Base-by-base conservation (phyloP, 2,113 vertebrate genomes). In the Cettia cetti region DNA sequence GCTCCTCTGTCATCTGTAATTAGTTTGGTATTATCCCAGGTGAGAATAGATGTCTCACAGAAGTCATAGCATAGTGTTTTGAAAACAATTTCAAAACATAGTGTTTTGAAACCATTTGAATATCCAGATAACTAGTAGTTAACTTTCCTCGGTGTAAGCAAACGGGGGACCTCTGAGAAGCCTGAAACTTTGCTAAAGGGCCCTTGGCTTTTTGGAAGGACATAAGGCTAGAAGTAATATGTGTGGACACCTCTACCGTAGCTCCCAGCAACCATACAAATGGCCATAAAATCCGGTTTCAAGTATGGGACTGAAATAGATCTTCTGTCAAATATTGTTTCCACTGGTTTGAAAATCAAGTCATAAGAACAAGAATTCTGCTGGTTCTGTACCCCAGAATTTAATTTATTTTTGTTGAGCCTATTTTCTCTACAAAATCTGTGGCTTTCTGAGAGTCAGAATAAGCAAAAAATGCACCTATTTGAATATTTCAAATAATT, bases 371-470 rank as follows among this genome's bases (percentile, higher is more conserved):
- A 42, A 15, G 1, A 5, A 39, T 70, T 84, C 30, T 89, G 2
- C 16, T 68, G 7, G 10, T 50, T 63, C 47, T 71, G 6, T 19
- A 9, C 17, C 6, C 3, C 22, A 47, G 4, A 9, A 66, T 60
- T 78, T 66, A 2, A 1, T 0, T 3, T 15, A 2, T 20, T n/a
- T 47, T 74, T 77, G 2, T 18, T 69, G 10, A 49, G 5, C 7
- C 1, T 49, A 20, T 83, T 72, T 86, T 49, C 19, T 37, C 24
- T 47, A 8, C 4, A 70, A 64, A 70, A 61, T 33, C 20, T 50
- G 3, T 44, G 11, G 8, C 12, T 50, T 90, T 28, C 14, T 37
- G 20, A 15, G 31, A 49, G 10, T 65, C 31, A 74, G 23, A 69
- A 50, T 13, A 65, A 2, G 8, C 28, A 7, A 11, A 45, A 69